A percentile compares a stretch with the other conserved stretches of the same genome.
Evolutionary conservation across 53 echinoderm and acorn worm species (phyloP).

Genomic region (Patiria pectinifera): DNA sequence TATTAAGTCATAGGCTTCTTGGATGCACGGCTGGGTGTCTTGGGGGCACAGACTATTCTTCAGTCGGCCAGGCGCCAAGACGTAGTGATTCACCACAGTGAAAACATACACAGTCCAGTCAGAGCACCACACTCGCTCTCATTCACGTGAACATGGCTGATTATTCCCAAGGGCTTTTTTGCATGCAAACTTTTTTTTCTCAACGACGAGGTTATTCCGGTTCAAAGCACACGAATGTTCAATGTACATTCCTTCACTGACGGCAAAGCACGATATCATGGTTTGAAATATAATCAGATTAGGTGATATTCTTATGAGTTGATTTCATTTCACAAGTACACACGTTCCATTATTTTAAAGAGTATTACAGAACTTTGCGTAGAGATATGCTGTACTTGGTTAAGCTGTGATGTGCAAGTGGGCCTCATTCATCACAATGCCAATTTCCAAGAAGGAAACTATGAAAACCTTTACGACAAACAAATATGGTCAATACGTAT

Average conservation of each 20-base stretch:
- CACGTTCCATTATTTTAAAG: too few species aligned
- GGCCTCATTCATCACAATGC: too few species aligned
- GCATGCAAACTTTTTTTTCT: background rate
- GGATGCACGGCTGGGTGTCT: constrained; percentile 28
- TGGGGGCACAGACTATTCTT: constrained; percentile 34
- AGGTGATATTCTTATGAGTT: too few species aligned
- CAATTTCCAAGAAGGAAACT: too few species aligned
- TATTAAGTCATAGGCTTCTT: background rate
- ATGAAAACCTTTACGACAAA: too few species aligned
- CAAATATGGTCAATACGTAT: too few species aligned
- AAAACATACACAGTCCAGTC: constrained; percentile 30
- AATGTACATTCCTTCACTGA: background rate
- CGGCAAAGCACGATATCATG: background rate
- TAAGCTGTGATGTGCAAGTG: too few species aligned
- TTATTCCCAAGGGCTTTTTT: background rate
- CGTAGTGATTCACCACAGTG: constrained; percentile 39
- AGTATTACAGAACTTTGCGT: too few species aligned
- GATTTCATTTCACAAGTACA: too few species aligned
- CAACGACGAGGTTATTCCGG: background rate
- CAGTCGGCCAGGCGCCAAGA: constrained; percentile 36
- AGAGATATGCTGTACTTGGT: too few species aligned
- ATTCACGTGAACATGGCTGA: background rate
- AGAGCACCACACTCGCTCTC: background rate
- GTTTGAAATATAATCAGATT: too few species aligned
- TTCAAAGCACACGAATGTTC: background rate